phyloP scores from a whole-genome alignment of 2,113 vertebrate species.

The Tangachromis dhanisi region DNA sequence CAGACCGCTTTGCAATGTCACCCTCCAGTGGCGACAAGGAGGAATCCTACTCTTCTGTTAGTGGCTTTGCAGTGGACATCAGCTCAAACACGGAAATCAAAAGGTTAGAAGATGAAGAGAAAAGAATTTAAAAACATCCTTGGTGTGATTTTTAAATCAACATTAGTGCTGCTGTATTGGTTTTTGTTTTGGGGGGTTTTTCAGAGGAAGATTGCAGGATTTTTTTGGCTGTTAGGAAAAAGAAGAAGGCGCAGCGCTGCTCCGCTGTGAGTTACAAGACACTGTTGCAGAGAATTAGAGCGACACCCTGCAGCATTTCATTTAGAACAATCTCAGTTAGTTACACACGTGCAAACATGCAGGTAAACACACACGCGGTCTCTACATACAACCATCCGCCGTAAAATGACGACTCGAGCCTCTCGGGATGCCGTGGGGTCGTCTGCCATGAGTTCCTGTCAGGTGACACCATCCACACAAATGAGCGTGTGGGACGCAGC shows the following conservation, averaged over 20 bases:
- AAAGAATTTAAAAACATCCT: background rate
- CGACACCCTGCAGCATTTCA: background rate
- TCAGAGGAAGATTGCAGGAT: constrained; percentile 21
- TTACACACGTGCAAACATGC: constrained; percentile 35
- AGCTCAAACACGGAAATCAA: background rate
- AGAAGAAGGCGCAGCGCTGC: constrained; percentile 2
- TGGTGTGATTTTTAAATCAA: background rate
- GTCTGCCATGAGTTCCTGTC: constrained; percentile 90
- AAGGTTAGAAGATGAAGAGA: background rate
- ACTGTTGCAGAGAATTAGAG: constrained; percentile 48
- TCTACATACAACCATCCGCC: constrained; percentile 98
- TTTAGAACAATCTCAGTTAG: constrained; percentile 62
- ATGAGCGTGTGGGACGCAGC: background rate
- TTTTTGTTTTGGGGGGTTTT: background rate
- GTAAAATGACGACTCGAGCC: constrained; percentile 92
- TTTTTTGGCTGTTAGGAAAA: constrained; percentile 12
- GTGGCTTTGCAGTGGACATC: background rate
- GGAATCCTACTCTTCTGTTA: background rate
- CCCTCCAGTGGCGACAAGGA: background rate
- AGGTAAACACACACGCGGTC: constrained; percentile 15
- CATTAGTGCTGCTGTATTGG: constrained; percentile 40
- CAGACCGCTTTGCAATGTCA: background rate
- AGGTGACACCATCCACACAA: constrained; percentile 68
- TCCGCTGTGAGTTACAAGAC: constrained; percentile 65
- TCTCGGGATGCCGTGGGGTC: constrained; percentile 88